A percentile compares a stretch with the other conserved stretches of the same genome.
These are phyloP conservation scores for Gymnocheta viridis DNA, from an alignment of 2,888 invertebrate species.

Conservation along the genomic window DNA sequence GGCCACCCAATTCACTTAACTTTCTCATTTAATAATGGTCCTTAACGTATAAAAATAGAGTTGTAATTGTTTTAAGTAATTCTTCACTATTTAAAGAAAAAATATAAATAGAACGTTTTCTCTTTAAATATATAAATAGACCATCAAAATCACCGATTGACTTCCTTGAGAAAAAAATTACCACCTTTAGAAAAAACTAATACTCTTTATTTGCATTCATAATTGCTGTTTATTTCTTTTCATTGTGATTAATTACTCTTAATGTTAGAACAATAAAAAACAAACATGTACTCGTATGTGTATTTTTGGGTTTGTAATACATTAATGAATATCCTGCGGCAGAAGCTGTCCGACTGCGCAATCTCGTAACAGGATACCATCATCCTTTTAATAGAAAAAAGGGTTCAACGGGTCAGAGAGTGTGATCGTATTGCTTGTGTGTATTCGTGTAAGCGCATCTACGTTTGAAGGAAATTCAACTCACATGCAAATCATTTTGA, in stretches of 20 bases:
- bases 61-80: too few relatives aligned
- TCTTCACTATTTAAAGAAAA: not conserved
- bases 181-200: not conserved
- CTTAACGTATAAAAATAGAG: too few relatives aligned
- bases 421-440: constrained; percentile 6
- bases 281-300: not conserved
- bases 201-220: constrained; percentile 13
- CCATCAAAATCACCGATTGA: not conserved
- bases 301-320: constrained; percentile 1
- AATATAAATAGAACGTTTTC: not conserved
- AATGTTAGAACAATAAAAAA: constrained; percentile 51
- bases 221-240: constrained; percentile 31
- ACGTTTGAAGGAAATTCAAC: constrained; percentile 16
- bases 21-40: too few relatives aligned
- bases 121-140: not conserved
- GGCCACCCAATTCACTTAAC: too few relatives aligned
- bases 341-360: constrained; percentile 58
- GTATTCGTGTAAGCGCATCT: not conserved
- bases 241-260: constrained; percentile 62
- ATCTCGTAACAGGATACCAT: constrained; percentile 61
- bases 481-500: constrained; percentile 57
- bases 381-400: constrained; percentile 52
- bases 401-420: constrained; percentile 65
- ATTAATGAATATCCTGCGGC: constrained; percentile 8
- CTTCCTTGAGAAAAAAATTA: not conserved